A percentile compares a stretch with the other conserved stretches of the same genome.
Evolutionary conservation across 2,113 vertebrate genomes (phyloP).

Genomic region (Oncorhynchus masou): DNA sequence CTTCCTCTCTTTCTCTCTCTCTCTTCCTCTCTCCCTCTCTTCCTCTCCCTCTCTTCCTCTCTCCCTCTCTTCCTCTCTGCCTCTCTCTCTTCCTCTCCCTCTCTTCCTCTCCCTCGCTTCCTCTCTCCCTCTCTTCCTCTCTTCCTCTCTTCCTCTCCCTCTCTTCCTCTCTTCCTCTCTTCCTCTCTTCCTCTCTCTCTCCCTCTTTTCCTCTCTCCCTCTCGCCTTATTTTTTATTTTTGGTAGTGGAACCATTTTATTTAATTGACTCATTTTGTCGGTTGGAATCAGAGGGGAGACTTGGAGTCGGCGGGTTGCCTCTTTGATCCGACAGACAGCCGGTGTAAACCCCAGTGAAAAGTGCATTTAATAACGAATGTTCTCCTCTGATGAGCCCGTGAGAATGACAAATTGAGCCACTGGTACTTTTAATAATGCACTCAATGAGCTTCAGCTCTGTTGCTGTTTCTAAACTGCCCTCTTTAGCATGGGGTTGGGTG

Average conservation of each 20-base stretch:
- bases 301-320: slow-evolving; percentile 32
- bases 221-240: slow-evolving; percentile 29
- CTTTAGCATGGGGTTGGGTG: slow-evolving; percentile 28
- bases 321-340: slow-evolving; percentile 72
- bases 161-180: too few species aligned
- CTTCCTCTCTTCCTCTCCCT: background rate
- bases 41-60: background rate
- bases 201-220: background rate
- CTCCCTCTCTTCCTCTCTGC: background rate
- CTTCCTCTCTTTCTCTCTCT: slow-evolving; percentile 18
- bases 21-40: background rate
- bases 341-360: slow-evolving; percentile 62
- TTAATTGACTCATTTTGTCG: slow-evolving; percentile 73
- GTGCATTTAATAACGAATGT: slow-evolving; percentile 76
- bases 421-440: slow-evolving; percentile 72
- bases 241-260: slow-evolving; percentile 62
- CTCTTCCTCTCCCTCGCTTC: background rate
- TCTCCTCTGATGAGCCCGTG: slow-evolving; percentile 67
- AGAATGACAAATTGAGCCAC: slow-evolving; percentile 73
- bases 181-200: background rate
- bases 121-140: background rate
- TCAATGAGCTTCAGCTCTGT: slow-evolving; percentile 37
- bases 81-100: background rate
- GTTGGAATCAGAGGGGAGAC: slow-evolving; percentile 52
- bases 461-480: slow-evolving; percentile 54